These are phyloP conservation scores for Hydrophis major DNA, from an alignment of 2,797 vertebrate genomes.

Conservation along the genomic window DNA sequence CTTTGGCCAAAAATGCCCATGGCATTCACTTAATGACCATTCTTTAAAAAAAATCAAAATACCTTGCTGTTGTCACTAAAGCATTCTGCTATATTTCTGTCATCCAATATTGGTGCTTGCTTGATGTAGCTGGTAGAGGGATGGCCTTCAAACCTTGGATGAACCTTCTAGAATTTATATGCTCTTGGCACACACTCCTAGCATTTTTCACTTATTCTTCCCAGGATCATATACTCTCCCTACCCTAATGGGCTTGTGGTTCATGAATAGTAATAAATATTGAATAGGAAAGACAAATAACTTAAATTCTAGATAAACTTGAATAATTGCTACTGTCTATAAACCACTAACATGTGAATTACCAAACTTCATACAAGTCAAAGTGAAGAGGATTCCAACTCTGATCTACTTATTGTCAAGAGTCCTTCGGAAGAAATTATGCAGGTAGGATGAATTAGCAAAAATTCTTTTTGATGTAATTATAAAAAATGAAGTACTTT, in stretches of 20 bases:
- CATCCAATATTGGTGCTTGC: not conserved
- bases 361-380: not conserved
- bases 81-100: not conserved
- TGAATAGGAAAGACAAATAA: not conserved
- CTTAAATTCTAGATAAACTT: not conserved
- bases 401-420: not conserved
- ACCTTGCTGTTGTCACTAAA: not conserved
- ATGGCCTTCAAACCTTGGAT: not conserved
- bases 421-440: not conserved
- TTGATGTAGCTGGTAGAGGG: not conserved
- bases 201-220: not conserved
- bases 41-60: not conserved
- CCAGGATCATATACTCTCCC: not conserved
- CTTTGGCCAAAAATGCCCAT: too few species aligned
- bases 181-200: not conserved
- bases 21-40: too few species aligned
- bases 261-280: not conserved
- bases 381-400: not conserved
- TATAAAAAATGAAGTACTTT: not conserved
- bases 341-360: not conserved
- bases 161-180: not conserved
- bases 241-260: not conserved
- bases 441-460: not conserved
- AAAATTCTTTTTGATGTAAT: not conserved
- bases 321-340: not conserved